A percentile compares a stretch with the other conserved stretches of the same genome.
phyloP scores from a whole-genome alignment of 2,888 invertebrate species.

The Syrphus vitripennis region DNA sequence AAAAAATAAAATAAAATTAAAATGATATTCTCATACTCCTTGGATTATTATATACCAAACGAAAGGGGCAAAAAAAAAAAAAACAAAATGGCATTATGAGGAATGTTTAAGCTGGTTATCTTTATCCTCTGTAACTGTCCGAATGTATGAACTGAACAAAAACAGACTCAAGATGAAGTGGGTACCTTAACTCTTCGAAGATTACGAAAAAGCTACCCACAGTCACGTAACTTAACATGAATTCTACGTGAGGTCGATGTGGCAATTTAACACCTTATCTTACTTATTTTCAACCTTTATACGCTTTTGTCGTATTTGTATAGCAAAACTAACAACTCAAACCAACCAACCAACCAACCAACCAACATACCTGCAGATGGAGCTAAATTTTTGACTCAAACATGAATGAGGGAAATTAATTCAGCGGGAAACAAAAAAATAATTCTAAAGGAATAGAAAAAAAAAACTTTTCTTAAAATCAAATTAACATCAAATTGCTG shows the following conservation, averaged over 20 bases:
- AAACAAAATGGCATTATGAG: neutral
- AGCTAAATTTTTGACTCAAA: neutral
- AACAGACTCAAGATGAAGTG: neutral
- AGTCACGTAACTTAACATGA: slow-evolving; percentile 51
- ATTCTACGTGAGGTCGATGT: slow-evolving; percentile 58
- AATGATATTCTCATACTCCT: neutral
- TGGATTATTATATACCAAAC: neutral
- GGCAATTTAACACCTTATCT: slow-evolving; percentile 57
- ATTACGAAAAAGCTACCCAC: neutral
- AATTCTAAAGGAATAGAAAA: neutral
- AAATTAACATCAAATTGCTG: slow-evolving; percentile 57
- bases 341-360: no score
- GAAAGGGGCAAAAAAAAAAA: no score
- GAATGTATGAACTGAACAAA: neutral
- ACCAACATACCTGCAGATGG: neutral
- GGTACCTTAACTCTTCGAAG: neutral
- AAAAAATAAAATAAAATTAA: neutral
- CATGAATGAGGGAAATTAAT: neutral
- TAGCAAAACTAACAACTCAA: neutral
- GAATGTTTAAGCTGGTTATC: neutral
- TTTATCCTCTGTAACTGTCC: neutral
- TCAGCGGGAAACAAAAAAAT: neutral
- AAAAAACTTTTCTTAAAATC: neutral
- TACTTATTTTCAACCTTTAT: neutral
- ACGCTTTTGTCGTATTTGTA: neutral